A percentile compares a stretch with the other conserved stretches of the same genome.
These are phyloP conservation scores for Pollimyrus isidori DNA, from an alignment of 2,113 vertebrate species.

Conservation along the genomic window DNA sequence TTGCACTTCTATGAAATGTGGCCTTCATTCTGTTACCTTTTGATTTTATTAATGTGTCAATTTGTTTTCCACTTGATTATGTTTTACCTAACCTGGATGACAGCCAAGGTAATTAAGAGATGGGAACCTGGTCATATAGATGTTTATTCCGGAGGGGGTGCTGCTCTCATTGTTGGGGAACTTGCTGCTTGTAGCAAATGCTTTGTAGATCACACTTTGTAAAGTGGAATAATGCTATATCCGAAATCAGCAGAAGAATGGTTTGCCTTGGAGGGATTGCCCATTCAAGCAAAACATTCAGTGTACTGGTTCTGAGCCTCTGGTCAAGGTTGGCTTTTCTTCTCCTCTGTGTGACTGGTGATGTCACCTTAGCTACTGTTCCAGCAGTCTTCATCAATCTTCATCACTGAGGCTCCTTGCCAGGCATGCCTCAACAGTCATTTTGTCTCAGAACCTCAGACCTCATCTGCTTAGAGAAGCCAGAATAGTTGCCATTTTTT, in stretches of 20 bases:
- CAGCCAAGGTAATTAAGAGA: background rate
- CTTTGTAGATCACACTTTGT: background rate
- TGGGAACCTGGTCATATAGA: background rate
- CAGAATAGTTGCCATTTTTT: background rate
- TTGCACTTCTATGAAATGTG: background rate
- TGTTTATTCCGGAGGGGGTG: background rate
- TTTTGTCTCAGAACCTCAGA: background rate
- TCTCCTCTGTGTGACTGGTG: background rate
- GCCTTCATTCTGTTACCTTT: background rate
- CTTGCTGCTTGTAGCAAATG: background rate
- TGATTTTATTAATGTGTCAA: background rate
- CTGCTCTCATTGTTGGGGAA: background rate
- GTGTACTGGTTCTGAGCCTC: background rate
- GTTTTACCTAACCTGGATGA: background rate
- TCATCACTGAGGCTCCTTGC: background rate
- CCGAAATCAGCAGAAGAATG: background rate
- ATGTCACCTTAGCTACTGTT: background rate
- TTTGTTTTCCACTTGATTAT: background rate
- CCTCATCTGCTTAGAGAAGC: background rate
- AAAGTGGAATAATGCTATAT: background rate
- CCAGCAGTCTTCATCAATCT: background rate
- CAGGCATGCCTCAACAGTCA: background rate
- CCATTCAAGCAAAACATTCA: background rate
- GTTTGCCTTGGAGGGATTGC: background rate
- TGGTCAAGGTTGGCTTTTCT: background rate